phyloP scores from a whole-genome alignment of 2,797 vertebrate genomes.

The Etheostoma perlongum region DNA sequence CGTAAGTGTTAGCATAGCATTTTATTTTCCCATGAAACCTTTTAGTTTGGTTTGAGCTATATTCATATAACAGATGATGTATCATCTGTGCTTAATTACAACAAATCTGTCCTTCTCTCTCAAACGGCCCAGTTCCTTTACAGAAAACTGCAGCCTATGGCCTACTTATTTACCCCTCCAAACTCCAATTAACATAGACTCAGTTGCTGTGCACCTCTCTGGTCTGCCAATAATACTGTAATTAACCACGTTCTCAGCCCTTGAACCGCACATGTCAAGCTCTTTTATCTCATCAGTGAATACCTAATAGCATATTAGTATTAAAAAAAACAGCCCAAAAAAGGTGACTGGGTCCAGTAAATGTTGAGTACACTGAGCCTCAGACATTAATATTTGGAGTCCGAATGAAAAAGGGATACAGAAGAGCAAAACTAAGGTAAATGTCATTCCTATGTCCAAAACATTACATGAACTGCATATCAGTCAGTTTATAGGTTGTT shows the following conservation, averaged over 20 bases:
- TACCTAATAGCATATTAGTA: constrained; percentile 58
- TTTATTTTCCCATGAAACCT: background rate
- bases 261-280: constrained; percentile 44
- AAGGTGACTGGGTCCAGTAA: constrained; percentile 38
- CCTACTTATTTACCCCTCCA: constrained; percentile 72
- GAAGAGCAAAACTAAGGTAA: constrained; percentile 34
- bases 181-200: constrained; percentile 73
- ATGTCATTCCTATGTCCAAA: constrained; percentile 20
- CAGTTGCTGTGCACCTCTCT: constrained; percentile 52
- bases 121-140: constrained; percentile 42
- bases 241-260: constrained; percentile 63
- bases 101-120: constrained; percentile 34
- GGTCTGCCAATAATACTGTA: constrained; percentile 67
- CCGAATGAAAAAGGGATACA: constrained; percentile 41
- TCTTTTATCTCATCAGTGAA: constrained; percentile 61
- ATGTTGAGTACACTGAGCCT: constrained; percentile 41
- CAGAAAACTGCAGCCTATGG: constrained; percentile 55
- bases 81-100: constrained; percentile 31
- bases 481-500: too few species aligned
- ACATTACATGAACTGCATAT: constrained; percentile 31
- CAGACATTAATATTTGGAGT: constrained; percentile 54
- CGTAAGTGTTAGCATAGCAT: background rate
- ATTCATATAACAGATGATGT: constrained; percentile 1
- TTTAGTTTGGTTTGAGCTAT: background rate
- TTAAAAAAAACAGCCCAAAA: constrained; percentile 35